These are phyloP conservation scores for Rhagoletis zephyria DNA, from an alignment of 1,140 invertebrate species.

Conservation along the genomic window DNA sequence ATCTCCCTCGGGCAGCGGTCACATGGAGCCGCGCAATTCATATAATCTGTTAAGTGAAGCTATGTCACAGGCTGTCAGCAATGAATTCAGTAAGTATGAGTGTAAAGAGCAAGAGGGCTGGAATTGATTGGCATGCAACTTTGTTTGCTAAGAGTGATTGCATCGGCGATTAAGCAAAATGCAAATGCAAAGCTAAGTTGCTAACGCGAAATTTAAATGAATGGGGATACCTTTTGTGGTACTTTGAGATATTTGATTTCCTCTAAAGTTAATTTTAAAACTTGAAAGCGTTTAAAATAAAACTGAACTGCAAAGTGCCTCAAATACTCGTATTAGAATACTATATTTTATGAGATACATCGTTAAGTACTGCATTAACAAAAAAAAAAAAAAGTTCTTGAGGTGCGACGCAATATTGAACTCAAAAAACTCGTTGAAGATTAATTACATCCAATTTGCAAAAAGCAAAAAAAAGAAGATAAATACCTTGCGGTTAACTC, in stretches of 20 bases:
- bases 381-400: not conserved
- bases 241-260: not conserved
- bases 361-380: not conserved
- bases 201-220: not conserved
- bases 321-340: not conserved
- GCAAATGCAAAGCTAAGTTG: not conserved
- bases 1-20: constrained; percentile 54
- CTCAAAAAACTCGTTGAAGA: not conserved
- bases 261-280: constrained; percentile 31
- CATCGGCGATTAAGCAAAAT: not conserved
- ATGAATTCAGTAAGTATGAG: constrained; percentile 73
- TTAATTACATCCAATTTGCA: constrained; percentile 26
- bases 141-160: not conserved
- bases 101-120: not conserved
- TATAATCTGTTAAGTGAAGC: constrained; percentile 73
- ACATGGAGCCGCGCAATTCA: constrained; percentile 64
- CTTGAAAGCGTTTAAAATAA: not conserved
- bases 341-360: constrained; percentile 4
- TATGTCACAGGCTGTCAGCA: constrained; percentile 73
- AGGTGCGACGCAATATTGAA: not conserved
- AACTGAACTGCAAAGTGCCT: not conserved
- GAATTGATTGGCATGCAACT: not conserved
- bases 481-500: constrained; percentile 15
- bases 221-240: not conserved
- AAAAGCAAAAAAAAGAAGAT: not conserved